Conservation (phyloP, 1,140 invertebrate genomes). For the Zaprionus lachaisei region DNA sequence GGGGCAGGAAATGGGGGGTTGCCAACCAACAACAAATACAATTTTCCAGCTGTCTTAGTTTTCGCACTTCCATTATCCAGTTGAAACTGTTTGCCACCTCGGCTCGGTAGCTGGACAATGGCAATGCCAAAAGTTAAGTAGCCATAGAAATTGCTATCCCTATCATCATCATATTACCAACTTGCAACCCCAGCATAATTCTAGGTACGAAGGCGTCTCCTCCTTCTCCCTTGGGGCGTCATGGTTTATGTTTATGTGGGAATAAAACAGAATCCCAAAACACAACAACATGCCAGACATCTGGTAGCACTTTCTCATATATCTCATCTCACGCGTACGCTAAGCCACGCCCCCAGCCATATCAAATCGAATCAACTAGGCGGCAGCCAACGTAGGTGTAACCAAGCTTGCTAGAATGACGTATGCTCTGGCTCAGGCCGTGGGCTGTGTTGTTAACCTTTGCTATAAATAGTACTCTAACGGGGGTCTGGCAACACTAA, state of each 20-base stretch:
- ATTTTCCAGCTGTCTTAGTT: constrained; percentile 17
- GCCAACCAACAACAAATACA: background rate
- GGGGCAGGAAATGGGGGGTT: background rate
- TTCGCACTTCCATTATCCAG: constrained; percentile 19
- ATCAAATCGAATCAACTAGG: constrained; percentile 69
- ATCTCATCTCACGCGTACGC: constrained; percentile 10
- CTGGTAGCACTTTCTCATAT: constrained; percentile 30
- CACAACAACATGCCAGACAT: constrained; percentile 18
- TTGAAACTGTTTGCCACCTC: constrained; percentile 1
- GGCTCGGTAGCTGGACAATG: background rate
- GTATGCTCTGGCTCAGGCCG: constrained; percentile 36
- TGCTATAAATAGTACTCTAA: constrained; percentile 61
- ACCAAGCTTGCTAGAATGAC: constrained; percentile 47
- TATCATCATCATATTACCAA: constrained; percentile 22
- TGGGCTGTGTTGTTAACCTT: constrained; percentile 33
- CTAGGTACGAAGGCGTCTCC: background rate
- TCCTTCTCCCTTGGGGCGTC: background rate
- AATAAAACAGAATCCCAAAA: constrained; percentile 12
- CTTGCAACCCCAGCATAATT: constrained; percentile 1
- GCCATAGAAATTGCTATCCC: constrained; percentile 16
- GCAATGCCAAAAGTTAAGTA: constrained; percentile 20
- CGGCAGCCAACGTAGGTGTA: constrained; percentile 18
- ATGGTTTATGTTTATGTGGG: constrained; percentile 31
- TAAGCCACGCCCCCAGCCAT: constrained; percentile 47
- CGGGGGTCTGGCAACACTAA: constrained; percentile 49